Base-by-base conservation (phyloP, 2,797 vertebrate species). In the Manis javanica region DNA sequence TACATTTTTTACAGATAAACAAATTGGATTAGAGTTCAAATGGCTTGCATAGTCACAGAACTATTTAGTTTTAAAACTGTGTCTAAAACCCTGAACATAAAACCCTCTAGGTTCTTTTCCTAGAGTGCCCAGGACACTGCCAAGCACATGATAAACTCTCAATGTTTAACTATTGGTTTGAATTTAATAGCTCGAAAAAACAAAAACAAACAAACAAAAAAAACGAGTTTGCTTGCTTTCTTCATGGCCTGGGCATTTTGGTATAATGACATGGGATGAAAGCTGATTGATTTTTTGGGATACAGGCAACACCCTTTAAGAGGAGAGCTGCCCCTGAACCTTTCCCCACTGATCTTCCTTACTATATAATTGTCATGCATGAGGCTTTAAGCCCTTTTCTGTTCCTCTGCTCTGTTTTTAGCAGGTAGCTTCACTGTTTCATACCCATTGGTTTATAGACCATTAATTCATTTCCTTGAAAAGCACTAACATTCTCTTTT, bases 401-500 rank as follows among this genome's bases (percentile, higher is more conserved):
- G 16, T 23, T 12, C 55, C 2, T 96, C 77, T 26, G 61, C 37
- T 87, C 2, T 83, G 96, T 66, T 96, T 29, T 85, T 23, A 97
- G 2, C 37, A 31, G 83, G n/a, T 5, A 91, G 79, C 64, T 74
- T 59, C 85, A 12, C 77, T 97, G 72, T 57, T 90, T 90, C 75
- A 78, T 23, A 97, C 26, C 4, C 8, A 69, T 13, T 95, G 68
- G 87, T 98, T 97, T 96, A 91, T 93, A 90, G 95, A 92, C 90
- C 91, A 64, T 90, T 94, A 75, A 90, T 87, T 97, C 88, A 95
- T 97, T 98, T 98, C 86, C 96, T 98, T 96, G 91, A 97, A 97
- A 98, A 97, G 90, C 93, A 94, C 84, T 75, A 95, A 92, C 69
- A 94, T 93, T 86, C 61, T 96, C 88, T 90, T 97, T 97, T 98